Conservation (phyloP, 2,888 invertebrate genomes). For the Nyleta sp. region DNA sequence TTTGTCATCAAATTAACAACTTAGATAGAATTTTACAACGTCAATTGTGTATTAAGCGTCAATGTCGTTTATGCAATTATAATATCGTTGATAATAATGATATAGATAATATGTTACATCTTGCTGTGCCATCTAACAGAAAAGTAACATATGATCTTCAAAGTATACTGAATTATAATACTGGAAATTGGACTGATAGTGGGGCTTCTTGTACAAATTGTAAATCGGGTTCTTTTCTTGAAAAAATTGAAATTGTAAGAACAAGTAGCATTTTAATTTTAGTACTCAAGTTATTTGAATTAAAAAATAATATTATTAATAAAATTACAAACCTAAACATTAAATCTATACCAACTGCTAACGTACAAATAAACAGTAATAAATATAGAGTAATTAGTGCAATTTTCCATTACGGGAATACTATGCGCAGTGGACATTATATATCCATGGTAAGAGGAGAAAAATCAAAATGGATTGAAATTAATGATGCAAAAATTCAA, state of each 20-base stretch:
- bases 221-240: not conserved
- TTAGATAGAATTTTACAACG: slow-evolving; percentile 43
- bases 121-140: not conserved
- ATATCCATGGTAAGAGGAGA: not conserved
- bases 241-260: not conserved
- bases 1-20: no score
- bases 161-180: not conserved
- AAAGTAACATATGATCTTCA: slow-evolving; percentile 14
- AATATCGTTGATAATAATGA: slow-evolving; percentile 3
- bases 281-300: slow-evolving; percentile 7
- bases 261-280: slow-evolving; percentile 8
- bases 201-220: slow-evolving; percentile 4
- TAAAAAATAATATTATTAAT: not conserved
- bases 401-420: not conserved
- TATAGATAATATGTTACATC: not conserved
- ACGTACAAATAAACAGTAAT: slow-evolving; percentile 2
- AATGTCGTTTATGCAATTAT: slow-evolving; percentile 12
- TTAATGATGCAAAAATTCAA: not conserved
- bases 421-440: not conserved
- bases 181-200: not conserved
- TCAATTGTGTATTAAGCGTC: not conserved
- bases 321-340: slow-evolving; percentile 9
- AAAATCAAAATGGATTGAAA: not conserved
- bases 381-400: not conserved
- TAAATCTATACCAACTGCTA: slow-evolving; percentile 1